phyloP scores from a whole-genome alignment of 2,888 invertebrate genomes.

The Eupsilia transversa region DNA sequence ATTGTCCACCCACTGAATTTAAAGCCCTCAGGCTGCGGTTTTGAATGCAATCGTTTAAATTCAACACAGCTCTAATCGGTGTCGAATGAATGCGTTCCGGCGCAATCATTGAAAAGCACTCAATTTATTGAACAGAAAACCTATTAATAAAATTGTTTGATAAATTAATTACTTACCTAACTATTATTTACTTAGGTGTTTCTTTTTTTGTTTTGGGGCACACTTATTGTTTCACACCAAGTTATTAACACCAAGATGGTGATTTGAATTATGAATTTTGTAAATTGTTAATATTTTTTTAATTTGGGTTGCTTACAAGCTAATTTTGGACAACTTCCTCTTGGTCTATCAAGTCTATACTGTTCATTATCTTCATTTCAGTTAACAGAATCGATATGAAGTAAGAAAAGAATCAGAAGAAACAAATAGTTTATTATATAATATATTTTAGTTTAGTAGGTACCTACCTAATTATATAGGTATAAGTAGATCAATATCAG shows the following conservation, averaged over 20 bases:
- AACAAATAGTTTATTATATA: neutral
- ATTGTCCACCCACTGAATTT: conserved; percentile 25
- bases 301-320: neutral
- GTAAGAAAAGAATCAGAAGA: neutral
- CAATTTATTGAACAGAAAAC: conserved; percentile 24
- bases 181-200: neutral
- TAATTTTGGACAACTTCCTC: neutral
- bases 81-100: conserved; percentile 15
- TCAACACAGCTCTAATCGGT: conserved; percentile 30
- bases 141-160: conserved; percentile 3
- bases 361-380: neutral
- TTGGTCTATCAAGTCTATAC: neutral
- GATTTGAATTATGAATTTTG: neutral
- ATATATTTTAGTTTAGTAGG: neutral
- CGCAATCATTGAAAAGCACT: conserved; percentile 7
- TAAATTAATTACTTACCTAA: neutral
- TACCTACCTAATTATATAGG: neutral
- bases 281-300: too few relatives aligned
- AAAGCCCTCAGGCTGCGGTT: conserved; percentile 6
- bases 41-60: conserved; percentile 39
- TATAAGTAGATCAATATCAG: neutral
- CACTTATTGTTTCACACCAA: too few relatives aligned
- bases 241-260: too few relatives aligned
- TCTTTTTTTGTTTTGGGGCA: neutral
- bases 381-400: neutral